These are phyloP conservation scores for Drosophila bocki DNA, from an alignment of 1,140 invertebrate species.

Conservation along the genomic window DNA sequence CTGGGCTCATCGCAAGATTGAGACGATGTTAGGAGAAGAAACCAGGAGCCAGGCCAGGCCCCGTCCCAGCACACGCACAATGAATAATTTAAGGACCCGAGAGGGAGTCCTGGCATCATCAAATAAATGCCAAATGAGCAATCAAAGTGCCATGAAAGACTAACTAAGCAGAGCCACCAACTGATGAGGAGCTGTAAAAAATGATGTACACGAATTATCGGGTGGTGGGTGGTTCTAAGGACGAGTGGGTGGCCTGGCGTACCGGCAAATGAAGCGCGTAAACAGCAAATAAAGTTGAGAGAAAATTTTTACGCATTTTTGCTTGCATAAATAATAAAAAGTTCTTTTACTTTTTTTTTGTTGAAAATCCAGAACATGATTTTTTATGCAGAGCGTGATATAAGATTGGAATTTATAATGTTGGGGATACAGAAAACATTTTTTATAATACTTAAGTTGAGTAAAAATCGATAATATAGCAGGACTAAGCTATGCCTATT, in stretches of 20 bases:
- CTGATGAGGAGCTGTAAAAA: slow-evolving; percentile 77
- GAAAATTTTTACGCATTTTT: slow-evolving; percentile 54
- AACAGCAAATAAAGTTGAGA: slow-evolving; percentile 72
- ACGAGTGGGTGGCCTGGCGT: slow-evolving; percentile 4
- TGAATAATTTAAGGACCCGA: slow-evolving; percentile 69
- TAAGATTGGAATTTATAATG: slow-evolving; percentile 10
- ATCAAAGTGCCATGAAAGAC: slow-evolving; percentile 78
- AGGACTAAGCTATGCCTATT: background rate
- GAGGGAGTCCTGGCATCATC: slow-evolving; percentile 58
- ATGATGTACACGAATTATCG: slow-evolving; percentile 77
- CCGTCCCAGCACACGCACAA: slow-evolving; percentile 43
- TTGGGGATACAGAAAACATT: background rate
- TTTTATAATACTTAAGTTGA: background rate
- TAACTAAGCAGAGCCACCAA: slow-evolving; percentile 65
- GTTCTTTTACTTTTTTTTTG: background rate
- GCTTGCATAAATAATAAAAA: slow-evolving; percentile 64
- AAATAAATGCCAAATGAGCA: slow-evolving; percentile 83
- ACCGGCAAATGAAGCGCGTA: slow-evolving; percentile 67
- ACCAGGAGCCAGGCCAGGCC: slow-evolving; percentile 6
- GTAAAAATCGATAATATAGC: background rate
- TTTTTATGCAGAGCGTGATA: background rate
- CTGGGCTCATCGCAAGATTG: slow-evolving; percentile 51
- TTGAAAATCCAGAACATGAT: slow-evolving; percentile 7
- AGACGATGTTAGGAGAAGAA: slow-evolving; percentile 32
- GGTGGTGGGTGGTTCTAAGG: background rate